Percentiles rank a stretch among this genome's conserved stretches.
These are phyloP conservation scores for Scylla paramamosain DNA, from an alignment of 1,140 invertebrate genomes.

Conservation along the genomic window DNA sequence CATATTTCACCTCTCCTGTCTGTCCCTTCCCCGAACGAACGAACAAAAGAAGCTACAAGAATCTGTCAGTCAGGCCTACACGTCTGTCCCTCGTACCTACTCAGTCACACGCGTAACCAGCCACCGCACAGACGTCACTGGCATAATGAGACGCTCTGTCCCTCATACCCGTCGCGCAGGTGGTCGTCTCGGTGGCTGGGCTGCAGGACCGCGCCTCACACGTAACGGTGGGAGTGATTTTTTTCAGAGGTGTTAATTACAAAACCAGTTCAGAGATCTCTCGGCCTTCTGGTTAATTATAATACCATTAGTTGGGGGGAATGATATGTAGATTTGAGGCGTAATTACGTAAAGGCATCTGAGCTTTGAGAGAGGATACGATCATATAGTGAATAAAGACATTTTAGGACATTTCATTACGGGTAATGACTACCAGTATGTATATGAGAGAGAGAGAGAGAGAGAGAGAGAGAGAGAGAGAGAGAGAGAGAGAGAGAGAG, in stretches of 20 bases:
- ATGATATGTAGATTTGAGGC: background rate
- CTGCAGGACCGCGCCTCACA: background rate
- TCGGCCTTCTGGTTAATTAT: background rate
- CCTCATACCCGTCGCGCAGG: background rate
- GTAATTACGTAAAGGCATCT: background rate
- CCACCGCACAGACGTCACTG: background rate
- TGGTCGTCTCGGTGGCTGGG: background rate
- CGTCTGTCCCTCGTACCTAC: no score
- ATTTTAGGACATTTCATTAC: no score
- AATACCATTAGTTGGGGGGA: background rate
- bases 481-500: background rate
- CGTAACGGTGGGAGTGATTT: background rate
- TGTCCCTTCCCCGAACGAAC: no score
- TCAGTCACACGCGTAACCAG: background rate
- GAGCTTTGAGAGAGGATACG: no score
- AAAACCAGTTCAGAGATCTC: background rate
- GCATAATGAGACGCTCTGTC: background rate
- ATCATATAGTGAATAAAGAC: no score
- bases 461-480: background rate
- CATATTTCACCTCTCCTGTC: no score
- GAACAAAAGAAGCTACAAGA: no score
- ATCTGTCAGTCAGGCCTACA: no score
- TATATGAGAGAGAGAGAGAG: no score
- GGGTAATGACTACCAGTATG: background rate
- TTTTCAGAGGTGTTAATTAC: background rate